These are phyloP conservation scores for Eumerus sabulonum DNA, from an alignment of 2,888 invertebrate species.

Conservation along the genomic window DNA sequence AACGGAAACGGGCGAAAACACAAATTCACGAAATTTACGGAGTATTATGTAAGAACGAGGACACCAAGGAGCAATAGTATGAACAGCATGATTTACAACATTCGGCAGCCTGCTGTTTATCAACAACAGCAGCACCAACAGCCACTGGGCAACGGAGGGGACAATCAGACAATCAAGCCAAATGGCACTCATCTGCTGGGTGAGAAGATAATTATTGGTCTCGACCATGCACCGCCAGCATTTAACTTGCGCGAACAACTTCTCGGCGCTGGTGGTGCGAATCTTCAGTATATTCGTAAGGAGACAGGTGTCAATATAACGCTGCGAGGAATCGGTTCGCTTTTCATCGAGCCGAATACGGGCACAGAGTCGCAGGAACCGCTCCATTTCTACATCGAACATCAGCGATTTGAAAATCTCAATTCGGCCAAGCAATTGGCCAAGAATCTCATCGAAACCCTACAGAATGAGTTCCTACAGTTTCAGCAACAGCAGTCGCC, in stretches of 20 bases:
- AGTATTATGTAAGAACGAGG: slow-evolving; percentile 52
- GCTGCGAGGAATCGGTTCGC: slow-evolving; percentile 85
- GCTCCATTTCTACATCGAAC: slow-evolving; percentile 87
- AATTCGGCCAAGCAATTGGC: slow-evolving; percentile 84
- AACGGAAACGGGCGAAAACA: slow-evolving; percentile 1
- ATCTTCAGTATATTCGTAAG: slow-evolving; percentile 87
- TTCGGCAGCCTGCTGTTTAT: slow-evolving; percentile 52
- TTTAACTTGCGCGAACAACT: slow-evolving; percentile 88
- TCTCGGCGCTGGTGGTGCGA: slow-evolving; percentile 85
- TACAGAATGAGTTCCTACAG: slow-evolving; percentile 81
- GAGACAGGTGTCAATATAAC: slow-evolving; percentile 88
- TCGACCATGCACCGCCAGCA: slow-evolving; percentile 87
- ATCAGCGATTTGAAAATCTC: slow-evolving; percentile 83
- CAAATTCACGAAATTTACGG: background rate
- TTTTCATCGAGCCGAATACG: slow-evolving; percentile 81
- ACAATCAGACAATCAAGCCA: slow-evolving; percentile 42
- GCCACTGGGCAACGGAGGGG: slow-evolving; percentile 51
- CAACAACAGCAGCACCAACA: slow-evolving; percentile 42
- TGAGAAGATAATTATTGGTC: slow-evolving; percentile 88
- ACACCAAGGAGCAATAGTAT: slow-evolving; percentile 28
- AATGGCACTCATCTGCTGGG: slow-evolving; percentile 64
- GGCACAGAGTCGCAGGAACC: slow-evolving; percentile 85
- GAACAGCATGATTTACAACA: slow-evolving; percentile 62
- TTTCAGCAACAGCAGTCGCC: slow-evolving; percentile 70
- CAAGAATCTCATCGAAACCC: slow-evolving; percentile 88